Percentiles rank a stretch among this genome's conserved stretches.
Evolutionary conservation across 2,888 invertebrate genomes (phyloP).

Genomic region (Ommatoiulus sabulosus): DNA sequence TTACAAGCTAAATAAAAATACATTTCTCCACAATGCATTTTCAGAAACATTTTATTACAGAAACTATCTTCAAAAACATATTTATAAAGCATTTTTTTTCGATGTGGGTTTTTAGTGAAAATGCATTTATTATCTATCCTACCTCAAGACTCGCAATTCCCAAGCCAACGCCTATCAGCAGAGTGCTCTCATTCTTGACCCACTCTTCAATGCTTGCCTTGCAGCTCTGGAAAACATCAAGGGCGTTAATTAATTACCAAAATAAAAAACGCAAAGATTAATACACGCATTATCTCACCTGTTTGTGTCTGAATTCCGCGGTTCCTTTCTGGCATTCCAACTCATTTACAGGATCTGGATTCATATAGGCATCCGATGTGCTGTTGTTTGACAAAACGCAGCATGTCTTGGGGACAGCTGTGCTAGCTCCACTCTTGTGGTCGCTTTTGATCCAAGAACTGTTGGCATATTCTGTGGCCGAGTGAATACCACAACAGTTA

Average conservation of each 20-base stretch:
- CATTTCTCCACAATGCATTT: too few relatives aligned
- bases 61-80: too few relatives aligned
- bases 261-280: not conserved
- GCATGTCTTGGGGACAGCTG: constrained; percentile 63
- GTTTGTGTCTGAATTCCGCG: constrained; percentile 66
- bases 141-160: constrained; percentile 68
- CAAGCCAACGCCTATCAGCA: constrained; percentile 69
- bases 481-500: constrained; percentile 69
- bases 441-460: constrained; percentile 66
- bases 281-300: constrained; percentile 63
- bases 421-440: not conserved
- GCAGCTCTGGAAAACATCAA: constrained; percentile 67
- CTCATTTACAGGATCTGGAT: constrained; percentile 63
- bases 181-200: constrained; percentile 69
- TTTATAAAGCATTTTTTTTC: too few relatives aligned
- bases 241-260: not conserved
- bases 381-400: constrained; percentile 62
- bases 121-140: constrained; percentile 56
- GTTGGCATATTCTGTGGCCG: constrained; percentile 68
- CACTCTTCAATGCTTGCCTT: constrained; percentile 68
- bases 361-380: constrained; percentile 63
- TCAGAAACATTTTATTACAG: too few relatives aligned
- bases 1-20: too few relatives aligned
- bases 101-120: not conserved
- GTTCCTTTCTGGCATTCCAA: constrained; percentile 65